Evolutionary conservation across 2,113 vertebrate species (phyloP).

Genomic region (Sapayoa aenigma): DNA sequence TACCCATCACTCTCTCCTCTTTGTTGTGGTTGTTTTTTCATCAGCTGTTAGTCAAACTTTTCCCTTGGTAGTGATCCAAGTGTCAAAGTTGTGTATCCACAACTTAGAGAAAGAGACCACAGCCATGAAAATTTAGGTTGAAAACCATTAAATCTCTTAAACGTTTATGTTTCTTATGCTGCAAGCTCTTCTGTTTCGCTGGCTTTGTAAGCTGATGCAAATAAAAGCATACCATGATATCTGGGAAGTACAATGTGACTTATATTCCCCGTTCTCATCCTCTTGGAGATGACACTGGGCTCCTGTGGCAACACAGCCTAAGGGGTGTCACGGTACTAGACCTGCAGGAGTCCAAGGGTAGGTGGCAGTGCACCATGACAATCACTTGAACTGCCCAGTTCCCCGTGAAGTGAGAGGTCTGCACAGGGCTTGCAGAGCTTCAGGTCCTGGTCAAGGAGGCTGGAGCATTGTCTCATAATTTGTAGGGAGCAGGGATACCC

Average conservation of each 20-base stretch:
- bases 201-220: neutral
- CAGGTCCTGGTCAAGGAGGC: neutral
- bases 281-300: neutral
- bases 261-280: neutral
- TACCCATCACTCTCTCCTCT: neutral
- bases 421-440: neutral
- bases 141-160: neutral
- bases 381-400: neutral
- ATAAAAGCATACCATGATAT: fast-evolving
- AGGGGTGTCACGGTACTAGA: fast-evolving
- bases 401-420: fast-evolving
- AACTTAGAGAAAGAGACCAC: neutral
- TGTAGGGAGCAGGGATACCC: neutral
- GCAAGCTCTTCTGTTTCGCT: neutral
- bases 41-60: neutral
- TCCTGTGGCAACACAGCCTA: neutral
- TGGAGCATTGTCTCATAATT: neutral
- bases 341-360: too few species aligned
- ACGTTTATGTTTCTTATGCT: neutral
- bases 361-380: neutral
- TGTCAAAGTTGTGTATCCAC: neutral
- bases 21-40: neutral
- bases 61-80: neutral
- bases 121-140: neutral
- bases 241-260: neutral